Evolutionary conservation across 2,888 invertebrate genomes (phyloP), one percentile per base, ranked within the genome.

Genomic region (Molanna angustata): DNA sequence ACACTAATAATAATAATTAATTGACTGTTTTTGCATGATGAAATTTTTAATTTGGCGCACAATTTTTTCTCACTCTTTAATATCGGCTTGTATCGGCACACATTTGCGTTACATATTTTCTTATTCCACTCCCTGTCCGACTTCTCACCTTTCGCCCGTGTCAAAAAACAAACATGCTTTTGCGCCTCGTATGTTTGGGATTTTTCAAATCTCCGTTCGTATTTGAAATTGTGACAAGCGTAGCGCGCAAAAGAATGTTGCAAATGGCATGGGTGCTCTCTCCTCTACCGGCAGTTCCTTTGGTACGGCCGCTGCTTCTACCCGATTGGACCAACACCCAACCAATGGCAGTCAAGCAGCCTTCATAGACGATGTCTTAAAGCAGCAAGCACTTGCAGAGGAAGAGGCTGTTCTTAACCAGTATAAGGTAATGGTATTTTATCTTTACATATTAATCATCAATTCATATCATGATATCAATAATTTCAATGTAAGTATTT

Each of bases 361-460:
- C 22, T 75, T 78, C 63, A 87, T 94, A 56, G 93, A 93, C 66
- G 95, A 95, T 67, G 84, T 84, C 50, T 78, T 94, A 54, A 85
- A 87, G 66, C 85, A 89, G 64, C 89, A 92, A 70, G 91, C 88
- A 32, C 74, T 99, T 55, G 96, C 96, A 20, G 96, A 98, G 68
- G 98, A 99, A 69, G 95, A 96, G 70, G 94, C 94, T 19, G 91
- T 91, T 50, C 88, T 98, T 83, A 94, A 91, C 72, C 91, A 93
- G 72, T 91, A 94, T 70, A 96, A 95, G 86, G 96, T 93, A 70
- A 64, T n/a, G n/a, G n/a, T n/a, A n/a, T n/a, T n/a, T n/a, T n/a
- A n/a, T n/a, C n/a, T n/a, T n/a, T n/a, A n/a, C n/a, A n/a, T n/a
- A n/a, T n/a, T n/a, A n/a, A n/a, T n/a, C n/a, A n/a, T n/a, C n/a